phyloP scores from a whole-genome alignment of 2,113 vertebrate species.

The Dicentrarchus labrax region DNA sequence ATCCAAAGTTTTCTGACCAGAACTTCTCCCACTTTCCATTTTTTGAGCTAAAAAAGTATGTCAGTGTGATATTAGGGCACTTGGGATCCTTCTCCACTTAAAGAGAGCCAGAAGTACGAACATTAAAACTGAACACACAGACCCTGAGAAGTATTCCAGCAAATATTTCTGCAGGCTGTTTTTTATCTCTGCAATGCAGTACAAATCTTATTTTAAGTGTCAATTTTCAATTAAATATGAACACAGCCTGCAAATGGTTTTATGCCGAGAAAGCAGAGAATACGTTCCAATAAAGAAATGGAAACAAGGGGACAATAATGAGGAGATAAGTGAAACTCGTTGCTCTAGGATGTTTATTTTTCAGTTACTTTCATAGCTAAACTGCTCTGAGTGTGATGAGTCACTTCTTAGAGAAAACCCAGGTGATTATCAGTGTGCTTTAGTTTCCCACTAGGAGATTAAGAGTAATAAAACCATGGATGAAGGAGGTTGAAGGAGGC shows the following conservation, averaged over 20 bases:
- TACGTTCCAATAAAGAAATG: neutral
- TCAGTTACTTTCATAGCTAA: slow-evolving; percentile 45
- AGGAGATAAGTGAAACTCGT: neutral
- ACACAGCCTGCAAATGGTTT: neutral
- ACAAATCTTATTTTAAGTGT: neutral
- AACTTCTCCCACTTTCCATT: neutral
- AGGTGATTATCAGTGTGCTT: slow-evolving; percentile 25
- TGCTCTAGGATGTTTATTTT: slow-evolving; percentile 34
- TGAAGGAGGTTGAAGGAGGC: neutral
- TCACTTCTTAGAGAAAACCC: neutral
- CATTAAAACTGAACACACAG: neutral
- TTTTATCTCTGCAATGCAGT: neutral
- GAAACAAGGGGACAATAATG: neutral
- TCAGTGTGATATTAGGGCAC: neutral
- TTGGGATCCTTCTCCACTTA: neutral
- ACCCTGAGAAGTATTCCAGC: neutral
- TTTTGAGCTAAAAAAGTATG: neutral
- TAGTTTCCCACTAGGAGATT: slow-evolving; percentile 43
- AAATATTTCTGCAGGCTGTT: neutral
- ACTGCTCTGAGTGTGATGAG: slow-evolving; percentile 16
- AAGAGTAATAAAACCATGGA: slow-evolving; percentile 16
- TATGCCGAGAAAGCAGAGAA: neutral
- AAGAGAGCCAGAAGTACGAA: neutral
- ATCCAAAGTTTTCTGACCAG: neutral
- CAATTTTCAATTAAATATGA: neutral